phyloP scores from a whole-genome alignment of 2,797 vertebrate species.

The Mus minutoides region DNA sequence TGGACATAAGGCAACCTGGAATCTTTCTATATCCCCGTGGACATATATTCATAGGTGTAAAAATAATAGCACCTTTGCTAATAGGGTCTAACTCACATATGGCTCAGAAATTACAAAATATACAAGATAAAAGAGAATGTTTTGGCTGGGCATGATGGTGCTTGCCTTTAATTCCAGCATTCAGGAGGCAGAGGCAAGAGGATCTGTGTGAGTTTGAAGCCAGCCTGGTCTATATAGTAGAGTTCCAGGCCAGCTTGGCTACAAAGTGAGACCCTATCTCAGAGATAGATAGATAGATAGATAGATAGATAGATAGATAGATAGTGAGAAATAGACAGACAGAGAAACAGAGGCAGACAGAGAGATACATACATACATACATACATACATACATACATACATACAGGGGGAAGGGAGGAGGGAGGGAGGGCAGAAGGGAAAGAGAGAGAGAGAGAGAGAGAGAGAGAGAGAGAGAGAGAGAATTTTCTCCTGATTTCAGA shows the following conservation, averaged over 20 bases:
- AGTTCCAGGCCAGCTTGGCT: background rate
- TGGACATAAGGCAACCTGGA: background rate
- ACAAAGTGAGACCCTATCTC: background rate
- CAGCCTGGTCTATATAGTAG: background rate
- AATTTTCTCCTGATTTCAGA: slow-evolving; percentile 6
- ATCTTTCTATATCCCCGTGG: background rate
- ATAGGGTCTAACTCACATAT: background rate
- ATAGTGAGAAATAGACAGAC: background rate
- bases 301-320: background rate
- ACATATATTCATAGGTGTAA: background rate
- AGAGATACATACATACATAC: background rate
- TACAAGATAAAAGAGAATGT: background rate
- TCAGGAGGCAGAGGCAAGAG: background rate
- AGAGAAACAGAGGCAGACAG: background rate
- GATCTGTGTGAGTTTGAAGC: background rate
- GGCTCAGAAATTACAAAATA: slow-evolving; percentile 51
- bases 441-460: background rate
- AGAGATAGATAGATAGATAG: background rate
- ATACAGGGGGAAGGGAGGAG: background rate
- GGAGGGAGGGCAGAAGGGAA: background rate
- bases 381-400: background rate
- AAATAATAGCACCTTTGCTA: slow-evolving; percentile 39
- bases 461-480: background rate
- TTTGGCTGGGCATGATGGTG: background rate
- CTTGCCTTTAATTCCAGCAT: background rate